These are phyloP conservation scores for Mycalesis mineus DNA, from an alignment of 2,888 invertebrate species.

Conservation along the genomic window DNA sequence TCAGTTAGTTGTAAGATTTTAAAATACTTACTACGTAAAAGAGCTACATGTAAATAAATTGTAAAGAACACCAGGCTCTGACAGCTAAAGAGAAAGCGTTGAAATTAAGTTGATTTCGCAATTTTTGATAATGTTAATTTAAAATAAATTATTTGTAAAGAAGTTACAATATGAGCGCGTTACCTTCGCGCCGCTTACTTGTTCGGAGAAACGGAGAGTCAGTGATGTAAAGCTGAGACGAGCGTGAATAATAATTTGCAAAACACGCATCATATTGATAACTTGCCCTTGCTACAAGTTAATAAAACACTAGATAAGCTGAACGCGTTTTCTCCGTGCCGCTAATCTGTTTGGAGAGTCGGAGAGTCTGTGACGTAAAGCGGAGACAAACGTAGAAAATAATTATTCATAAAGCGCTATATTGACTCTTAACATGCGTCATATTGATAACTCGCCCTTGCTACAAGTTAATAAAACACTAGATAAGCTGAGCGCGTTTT, in stretches of 20 bases:
- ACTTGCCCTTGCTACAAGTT: no score
- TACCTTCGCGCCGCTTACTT: conserved; percentile 1
- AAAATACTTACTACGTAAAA: no score
- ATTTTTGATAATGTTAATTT: no score
- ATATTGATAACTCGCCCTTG: no score
- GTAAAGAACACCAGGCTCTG: no score
- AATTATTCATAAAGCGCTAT: conserved; percentile 35
- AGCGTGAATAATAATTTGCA: conserved; percentile 36
- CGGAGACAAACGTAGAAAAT: conserved; percentile 23
- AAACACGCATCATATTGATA: no score
- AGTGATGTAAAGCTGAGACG: conserved; percentile 15
- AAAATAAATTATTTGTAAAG: no score
- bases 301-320: neutral
- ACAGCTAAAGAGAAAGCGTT: no score
- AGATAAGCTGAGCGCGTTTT: neutral
- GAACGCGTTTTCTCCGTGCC: neutral
- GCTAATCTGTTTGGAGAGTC: conserved; percentile 10
- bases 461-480: neutral
- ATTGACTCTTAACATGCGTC: conserved; percentile 31
- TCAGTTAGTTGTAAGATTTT: no score
- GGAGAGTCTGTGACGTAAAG: conserved; percentile 12
- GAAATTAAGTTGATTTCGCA: no score
- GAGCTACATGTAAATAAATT: no score
- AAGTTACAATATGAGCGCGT: no score
- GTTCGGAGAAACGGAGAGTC: conserved; percentile 7